These are phyloP conservation scores for Clostera curtula DNA, from an alignment of 2,888 invertebrate genomes.

Conservation along the genomic window DNA sequence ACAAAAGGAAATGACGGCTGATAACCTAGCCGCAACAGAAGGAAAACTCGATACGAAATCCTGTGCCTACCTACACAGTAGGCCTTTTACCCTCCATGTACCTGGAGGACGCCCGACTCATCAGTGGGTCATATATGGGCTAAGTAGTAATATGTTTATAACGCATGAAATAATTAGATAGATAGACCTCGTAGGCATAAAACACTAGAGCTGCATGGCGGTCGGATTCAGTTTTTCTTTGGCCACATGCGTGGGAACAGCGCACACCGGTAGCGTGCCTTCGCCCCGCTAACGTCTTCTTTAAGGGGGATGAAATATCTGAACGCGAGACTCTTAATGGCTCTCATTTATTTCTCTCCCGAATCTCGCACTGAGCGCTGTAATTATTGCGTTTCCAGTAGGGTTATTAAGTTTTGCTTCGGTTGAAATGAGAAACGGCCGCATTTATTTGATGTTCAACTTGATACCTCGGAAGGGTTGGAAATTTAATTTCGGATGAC, in stretches of 20 bases:
- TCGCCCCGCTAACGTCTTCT: conserved; percentile 62
- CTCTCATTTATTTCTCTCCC: conserved; percentile 68
- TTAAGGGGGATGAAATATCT: conserved; percentile 71
- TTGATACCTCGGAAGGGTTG: conserved; percentile 65
- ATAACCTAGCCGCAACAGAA: too few species aligned
- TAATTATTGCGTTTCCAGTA: conserved; percentile 72
- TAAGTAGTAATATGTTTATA: too few species aligned
- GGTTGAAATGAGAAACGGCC: conserved; percentile 70
- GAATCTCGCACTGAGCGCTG: conserved; percentile 68
- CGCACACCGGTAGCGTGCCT: conserved; percentile 37
- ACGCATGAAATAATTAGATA: too few species aligned
- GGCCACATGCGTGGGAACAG: conserved; percentile 57
- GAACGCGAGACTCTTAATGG: conserved; percentile 70
- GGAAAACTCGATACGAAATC: too few species aligned
- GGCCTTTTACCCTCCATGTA: too few species aligned
- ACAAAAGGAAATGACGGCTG: not conserved
- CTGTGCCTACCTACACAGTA: too few species aligned
- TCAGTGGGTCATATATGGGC: too few species aligned
- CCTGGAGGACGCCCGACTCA: too few species aligned
- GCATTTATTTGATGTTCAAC: conserved; percentile 66
- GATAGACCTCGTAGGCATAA: conserved; percentile 7
- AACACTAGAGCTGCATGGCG: too few species aligned
- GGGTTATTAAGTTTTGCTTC: conserved; percentile 72
- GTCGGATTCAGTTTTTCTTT: conserved; percentile 33
- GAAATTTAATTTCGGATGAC: conserved; percentile 65